Conservation (phyloP, 2,888 invertebrate species). For the Gisinianus flammeolus region DNA sequence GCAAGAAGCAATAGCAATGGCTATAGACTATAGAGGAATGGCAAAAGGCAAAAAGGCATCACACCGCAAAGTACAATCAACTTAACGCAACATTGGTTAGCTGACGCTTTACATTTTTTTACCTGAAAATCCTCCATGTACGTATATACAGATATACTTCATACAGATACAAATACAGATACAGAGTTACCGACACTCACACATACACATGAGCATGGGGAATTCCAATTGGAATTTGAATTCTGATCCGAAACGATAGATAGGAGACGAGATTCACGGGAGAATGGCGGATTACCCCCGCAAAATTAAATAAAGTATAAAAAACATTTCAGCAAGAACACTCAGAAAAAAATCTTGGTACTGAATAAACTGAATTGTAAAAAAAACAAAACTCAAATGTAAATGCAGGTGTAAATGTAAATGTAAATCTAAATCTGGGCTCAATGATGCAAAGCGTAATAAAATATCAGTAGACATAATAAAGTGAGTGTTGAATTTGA, state of each 20-base stretch:
- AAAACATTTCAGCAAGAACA: not conserved
- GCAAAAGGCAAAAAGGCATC: constrained; percentile 12
- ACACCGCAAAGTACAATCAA: constrained; percentile 37
- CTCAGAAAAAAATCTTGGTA: not conserved
- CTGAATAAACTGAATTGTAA: not conserved
- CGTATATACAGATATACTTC: too few relatives aligned
- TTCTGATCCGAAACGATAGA: not conserved
- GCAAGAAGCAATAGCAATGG: too few relatives aligned
- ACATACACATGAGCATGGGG: too few relatives aligned
- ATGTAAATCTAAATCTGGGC: not conserved
- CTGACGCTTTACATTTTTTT: not conserved
- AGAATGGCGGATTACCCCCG: not conserved
- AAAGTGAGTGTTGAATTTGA: constrained; percentile 11
- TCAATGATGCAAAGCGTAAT: constrained; percentile 10
- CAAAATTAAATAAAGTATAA: too few relatives aligned
- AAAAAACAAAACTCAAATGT: not conserved
- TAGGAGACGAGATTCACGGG: not conserved
- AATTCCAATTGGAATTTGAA: not conserved
- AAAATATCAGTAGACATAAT: not conserved
- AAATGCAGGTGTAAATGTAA: too few relatives aligned
- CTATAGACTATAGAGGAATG: too few relatives aligned
- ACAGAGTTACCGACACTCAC: too few relatives aligned
- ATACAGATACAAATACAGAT: too few relatives aligned
- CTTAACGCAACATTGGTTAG: constrained; percentile 36
- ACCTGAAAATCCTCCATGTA: not conserved